Base-by-base conservation (phyloP, 1,140 invertebrate genomes). In the Pararge aegeria region DNA sequence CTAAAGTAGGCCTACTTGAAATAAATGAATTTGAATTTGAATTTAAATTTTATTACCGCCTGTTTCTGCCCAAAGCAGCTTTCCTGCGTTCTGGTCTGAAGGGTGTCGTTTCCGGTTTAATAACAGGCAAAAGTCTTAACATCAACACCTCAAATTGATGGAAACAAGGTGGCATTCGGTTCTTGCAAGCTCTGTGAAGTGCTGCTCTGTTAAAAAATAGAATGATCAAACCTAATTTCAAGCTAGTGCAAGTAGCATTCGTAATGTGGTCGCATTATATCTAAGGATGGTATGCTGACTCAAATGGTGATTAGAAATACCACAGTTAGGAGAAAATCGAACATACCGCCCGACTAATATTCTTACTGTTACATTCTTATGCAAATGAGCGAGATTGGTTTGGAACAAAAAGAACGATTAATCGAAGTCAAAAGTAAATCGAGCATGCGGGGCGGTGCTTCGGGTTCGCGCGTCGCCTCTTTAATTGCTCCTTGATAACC, bases 401-500 rank as follows among this genome's bases (percentile, higher is more conserved):
- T 59, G 63, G 64, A 81, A 84, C 78, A 82, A 84, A 85, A 85
- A 80, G 70, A 77, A 65, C 71, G 70, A 78, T 85, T 78, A 80
- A 82, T 83, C 71, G 72, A 82, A 83, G 69, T 82, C 79, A 82
- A 77, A 80, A 82, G 68, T 77, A 80, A 80, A 82, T 78, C 70
- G 75, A 82, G 71, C 71, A 70, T 78, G 68, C 68, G 65, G 75
- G 67, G 68, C 58, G 67, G 67, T 75, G 77, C 67, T 68, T 71
- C 67, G 66, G 68, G 68, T 78, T 80, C 66, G 70, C 77, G 71
- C 70, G 68, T 65, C 75, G 77, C 71, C 73, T 77, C 70, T 82
- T 80, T 87, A 81, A 87, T 84, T 86, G 79, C 72, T 81, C 70
- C 65, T 75, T 81, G 78, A 86, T 82, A 82, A 79, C 74, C 68